Base-by-base conservation (phyloP, 2,797 vertebrate genomes). In the Chloroceryle amazona region DNA sequence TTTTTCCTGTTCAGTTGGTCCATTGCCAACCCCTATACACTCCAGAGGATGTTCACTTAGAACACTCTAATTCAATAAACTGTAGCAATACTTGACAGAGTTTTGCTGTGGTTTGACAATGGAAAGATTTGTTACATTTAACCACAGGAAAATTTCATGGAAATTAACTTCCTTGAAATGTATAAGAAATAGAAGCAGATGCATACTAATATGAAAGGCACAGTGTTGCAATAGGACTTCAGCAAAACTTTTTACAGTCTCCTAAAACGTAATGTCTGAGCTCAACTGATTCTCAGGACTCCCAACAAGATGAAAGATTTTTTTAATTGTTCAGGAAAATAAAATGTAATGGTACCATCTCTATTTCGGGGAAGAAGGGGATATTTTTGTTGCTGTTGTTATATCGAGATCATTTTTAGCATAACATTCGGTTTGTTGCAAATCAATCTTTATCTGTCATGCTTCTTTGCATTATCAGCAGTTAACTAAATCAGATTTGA, bases 121-220 rank as follows among this genome's bases (percentile, higher is more conserved):
- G 39, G 66, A 73, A 51, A 62, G 25, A 47, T 65, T 94, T 91
- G 29, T 72, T 86, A 26, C 41, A 26, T 87, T 84, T 67, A 81
- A 62, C 37, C 35, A 51, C 35, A 90, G 28, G 42, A 89, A 91
- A 46, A 90, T 76, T 92, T 92, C n/a, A 86, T 74, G 67, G 91
- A 85, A 91, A 76, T 93, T 68, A 44, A 86, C 62, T 80, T 81
- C 7, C 15, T 57, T 62, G 41, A 81, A 70, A 37, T 28, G 47
- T 39, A 10, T 29, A 26, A 81, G 68, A 80, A 83, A 44, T 20
- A 86, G 25, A 74, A 83, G 46, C 44, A 52, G 8, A 81, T 20
- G 65, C 26, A 14, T 22, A 65, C 9, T 5, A 2, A 3, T 25
- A 25, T 11, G 23, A 70, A 74, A 57, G 3, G 4, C 49, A 39